These are phyloP conservation scores for Neogale vison DNA, from an alignment of 2,113 vertebrate species.

Conservation along the genomic window DNA sequence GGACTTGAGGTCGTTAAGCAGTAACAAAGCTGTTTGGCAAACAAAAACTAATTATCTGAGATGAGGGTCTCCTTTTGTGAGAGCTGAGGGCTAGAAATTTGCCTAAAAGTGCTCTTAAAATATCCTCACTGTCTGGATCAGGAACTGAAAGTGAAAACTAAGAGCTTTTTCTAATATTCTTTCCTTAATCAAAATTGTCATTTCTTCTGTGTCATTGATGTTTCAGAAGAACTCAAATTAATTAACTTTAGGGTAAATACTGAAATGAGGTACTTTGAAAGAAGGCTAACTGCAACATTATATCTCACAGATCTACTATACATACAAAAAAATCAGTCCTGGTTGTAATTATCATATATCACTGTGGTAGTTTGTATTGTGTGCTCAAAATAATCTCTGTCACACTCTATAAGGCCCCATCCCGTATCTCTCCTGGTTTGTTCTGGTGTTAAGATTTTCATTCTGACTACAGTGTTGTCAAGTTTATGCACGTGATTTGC, in stretches of 20 bases:
- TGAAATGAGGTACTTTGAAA: not conserved
- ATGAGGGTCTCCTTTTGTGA: not conserved
- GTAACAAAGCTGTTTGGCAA: not conserved
- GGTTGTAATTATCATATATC: not conserved
- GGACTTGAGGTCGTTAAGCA: not conserved
- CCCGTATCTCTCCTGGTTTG: not conserved
- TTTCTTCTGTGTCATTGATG: not conserved
- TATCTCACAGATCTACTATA: not conserved
- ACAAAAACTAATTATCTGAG: slow-evolving; percentile 17
- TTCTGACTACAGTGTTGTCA: not conserved
- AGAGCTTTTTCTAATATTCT: not conserved
- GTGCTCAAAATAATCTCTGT: not conserved
- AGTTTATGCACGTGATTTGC: not conserved
- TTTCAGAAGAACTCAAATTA: not conserved
- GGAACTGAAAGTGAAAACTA: not conserved
- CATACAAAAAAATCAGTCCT: not conserved
- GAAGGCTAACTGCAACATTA: not conserved
- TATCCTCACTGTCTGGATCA: not conserved
- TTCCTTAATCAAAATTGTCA: not conserved
- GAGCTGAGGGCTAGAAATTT: not conserved
- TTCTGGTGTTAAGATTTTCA: not conserved
- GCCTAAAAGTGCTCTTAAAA: not conserved
- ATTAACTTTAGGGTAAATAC: not conserved
- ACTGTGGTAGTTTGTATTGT: not conserved
- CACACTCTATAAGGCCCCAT: not conserved